A percentile compares a stretch with the other conserved stretches of the same genome.
These are phyloP conservation scores for Tenodera sinensis DNA, from an alignment of 2,888 invertebrate genomes.

Conservation along the genomic window DNA sequence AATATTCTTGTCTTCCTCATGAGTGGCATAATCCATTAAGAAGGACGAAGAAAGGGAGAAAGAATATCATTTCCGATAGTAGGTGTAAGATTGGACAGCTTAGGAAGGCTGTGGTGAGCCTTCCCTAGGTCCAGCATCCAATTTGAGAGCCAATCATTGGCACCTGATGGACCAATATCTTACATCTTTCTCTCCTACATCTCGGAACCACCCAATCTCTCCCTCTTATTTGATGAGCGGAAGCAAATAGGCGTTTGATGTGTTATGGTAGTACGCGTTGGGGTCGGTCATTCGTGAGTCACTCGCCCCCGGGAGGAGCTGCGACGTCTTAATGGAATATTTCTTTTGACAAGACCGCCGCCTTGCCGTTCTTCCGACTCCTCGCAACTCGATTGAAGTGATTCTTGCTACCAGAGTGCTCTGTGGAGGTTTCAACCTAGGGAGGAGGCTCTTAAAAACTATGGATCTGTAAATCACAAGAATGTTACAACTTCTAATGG, in stretches of 20 bases:
- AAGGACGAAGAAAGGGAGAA: not conserved
- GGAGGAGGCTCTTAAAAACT: not conserved
- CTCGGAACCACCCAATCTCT: not conserved
- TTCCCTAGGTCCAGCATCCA: slow-evolving; percentile 5
- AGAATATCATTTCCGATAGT: not conserved
- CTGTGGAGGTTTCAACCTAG: not conserved
- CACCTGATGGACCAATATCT: slow-evolving; percentile 19
- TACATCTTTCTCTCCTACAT: not conserved
- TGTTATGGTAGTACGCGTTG: not conserved
- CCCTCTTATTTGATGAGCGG: slow-evolving; percentile 16
- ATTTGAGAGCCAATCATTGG: slow-evolving; percentile 19
- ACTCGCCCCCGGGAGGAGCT: not conserved
- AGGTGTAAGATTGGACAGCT: not conserved
- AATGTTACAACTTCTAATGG: no score
- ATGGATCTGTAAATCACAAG: no score
- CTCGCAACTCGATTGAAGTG: not conserved
- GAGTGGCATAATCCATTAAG: not conserved
- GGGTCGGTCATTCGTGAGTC: not conserved
- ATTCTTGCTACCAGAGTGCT: not conserved
- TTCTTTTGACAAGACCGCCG: not conserved
- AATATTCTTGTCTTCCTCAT: not conserved
- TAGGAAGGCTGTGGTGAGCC: not conserved
- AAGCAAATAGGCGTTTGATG: slow-evolving; percentile 8
- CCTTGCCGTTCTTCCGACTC: not conserved
- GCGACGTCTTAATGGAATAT: not conserved